Conservation (phyloP, 2,888 invertebrate genomes). For the Drosophila picticornis region DNA sequence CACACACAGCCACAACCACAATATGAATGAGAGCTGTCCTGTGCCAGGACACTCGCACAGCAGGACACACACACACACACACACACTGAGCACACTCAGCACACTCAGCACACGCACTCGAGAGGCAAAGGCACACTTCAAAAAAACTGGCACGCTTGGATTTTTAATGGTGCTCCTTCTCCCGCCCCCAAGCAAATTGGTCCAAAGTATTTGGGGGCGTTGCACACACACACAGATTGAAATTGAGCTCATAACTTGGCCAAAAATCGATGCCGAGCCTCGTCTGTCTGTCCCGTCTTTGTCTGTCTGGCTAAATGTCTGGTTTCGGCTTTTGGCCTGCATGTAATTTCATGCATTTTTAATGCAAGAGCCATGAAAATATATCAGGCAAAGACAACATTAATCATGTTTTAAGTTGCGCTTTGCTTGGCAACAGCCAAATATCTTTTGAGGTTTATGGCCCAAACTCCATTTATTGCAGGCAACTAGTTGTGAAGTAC, state of each 20-base stretch:
- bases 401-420: conserved; percentile 69
- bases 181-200: conserved; percentile 36
- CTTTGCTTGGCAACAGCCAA: conserved; percentile 29
- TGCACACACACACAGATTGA: conserved; percentile 24
- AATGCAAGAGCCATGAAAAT: conserved; percentile 60
- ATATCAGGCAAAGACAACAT: conserved; percentile 50
- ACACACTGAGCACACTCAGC: conserved; percentile 6
- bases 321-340: conserved; percentile 26
- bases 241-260: conserved; percentile 38
- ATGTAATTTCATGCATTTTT: conserved; percentile 71
- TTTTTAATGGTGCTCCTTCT: conserved; percentile 58
- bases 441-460: conserved; percentile 27
- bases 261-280: conserved; percentile 56
- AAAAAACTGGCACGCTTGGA: conserved; percentile 51
- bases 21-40: conserved; percentile 31
- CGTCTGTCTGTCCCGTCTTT: neutral
- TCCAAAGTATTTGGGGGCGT: conserved; percentile 36
- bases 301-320: neutral
- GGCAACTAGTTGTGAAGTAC: conserved; percentile 47
- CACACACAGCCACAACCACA: conserved; percentile 30
- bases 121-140: conserved; percentile 23
- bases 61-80: conserved; percentile 45
- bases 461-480: conserved; percentile 61
- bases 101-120: conserved; percentile 16
- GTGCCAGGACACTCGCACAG: conserved; percentile 33